A percentile compares a stretch with the other conserved stretches of the same genome.
Evolutionary conservation across 1,140 invertebrate genomes (phyloP).

Genomic region (Palaemon carinicauda): DNA sequence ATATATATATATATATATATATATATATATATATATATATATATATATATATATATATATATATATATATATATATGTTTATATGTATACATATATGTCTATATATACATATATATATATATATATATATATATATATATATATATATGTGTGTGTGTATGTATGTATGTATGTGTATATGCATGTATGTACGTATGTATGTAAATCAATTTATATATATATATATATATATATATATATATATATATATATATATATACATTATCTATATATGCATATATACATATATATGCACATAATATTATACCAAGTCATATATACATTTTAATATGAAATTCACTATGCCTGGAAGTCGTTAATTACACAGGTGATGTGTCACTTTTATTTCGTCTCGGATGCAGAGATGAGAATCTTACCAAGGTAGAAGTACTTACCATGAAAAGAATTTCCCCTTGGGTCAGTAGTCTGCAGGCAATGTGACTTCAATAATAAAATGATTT

Average conservation of each 20-base stretch:
- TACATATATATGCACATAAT: not conserved
- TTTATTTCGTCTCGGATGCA: too few relatives aligned
- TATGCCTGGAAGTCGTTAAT: too few relatives aligned
- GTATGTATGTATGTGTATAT: not conserved
- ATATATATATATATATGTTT: not conserved
- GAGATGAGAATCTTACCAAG: too few relatives aligned
- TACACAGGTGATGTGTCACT: too few relatives aligned
- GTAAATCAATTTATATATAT: not conserved
- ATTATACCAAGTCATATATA: too few relatives aligned
- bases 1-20: not conserved
- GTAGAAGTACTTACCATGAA: too few relatives aligned
- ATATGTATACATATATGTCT: not conserved
- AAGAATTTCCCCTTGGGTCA: too few relatives aligned
- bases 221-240: not conserved
- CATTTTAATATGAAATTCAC: too few relatives aligned
- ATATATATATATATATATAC: not conserved
- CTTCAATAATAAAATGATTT: too few relatives aligned
- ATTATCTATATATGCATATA: not conserved
- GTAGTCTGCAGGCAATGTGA: too few relatives aligned
- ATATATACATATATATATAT: not conserved
- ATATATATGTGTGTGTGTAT: not conserved
- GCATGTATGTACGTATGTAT: not conserved
- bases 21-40: not conserved
- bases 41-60: not conserved
- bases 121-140: not conserved